Evolutionary conservation across 1,140 invertebrate genomes (phyloP).

Genomic region (Diachasma alloeum): DNA sequence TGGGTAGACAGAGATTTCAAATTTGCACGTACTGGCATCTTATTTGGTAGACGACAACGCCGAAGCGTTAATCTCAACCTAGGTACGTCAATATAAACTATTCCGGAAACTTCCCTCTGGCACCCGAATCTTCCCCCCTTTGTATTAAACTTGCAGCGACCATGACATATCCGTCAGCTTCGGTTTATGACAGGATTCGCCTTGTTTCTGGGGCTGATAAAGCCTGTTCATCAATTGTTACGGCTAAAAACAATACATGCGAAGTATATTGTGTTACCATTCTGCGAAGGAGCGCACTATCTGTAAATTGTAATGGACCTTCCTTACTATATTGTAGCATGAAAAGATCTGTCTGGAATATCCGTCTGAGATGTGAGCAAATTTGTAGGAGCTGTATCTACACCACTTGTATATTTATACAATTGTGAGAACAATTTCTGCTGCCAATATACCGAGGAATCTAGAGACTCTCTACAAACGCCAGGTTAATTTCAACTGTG

Average conservation of each 20-base stretch:
- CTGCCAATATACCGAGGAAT: not conserved
- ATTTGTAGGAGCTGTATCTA: not conserved
- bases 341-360: not conserved
- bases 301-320: not conserved
- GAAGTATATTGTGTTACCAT: not conserved
- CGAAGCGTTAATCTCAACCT: not conserved
- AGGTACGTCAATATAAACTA: slow-evolving; percentile 2
- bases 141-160: not conserved
- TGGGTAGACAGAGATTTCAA: not conserved
- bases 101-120: not conserved
- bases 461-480: not conserved
- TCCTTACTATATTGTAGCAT: not conserved
- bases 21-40: not conserved
- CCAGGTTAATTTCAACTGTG: not conserved
- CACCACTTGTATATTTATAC: not conserved
- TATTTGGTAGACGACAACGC: not conserved
- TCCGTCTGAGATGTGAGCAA: not conserved
- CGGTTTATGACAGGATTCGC: not conserved
- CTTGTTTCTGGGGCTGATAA: not conserved
- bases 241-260: not conserved
- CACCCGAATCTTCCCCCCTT: not conserved
- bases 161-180: not conserved
- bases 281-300: not conserved
- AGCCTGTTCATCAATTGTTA: not conserved
- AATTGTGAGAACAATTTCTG: not conserved